Conservation (phyloP, 2,113 vertebrate species). For the Rhinogobius similis region DNA sequence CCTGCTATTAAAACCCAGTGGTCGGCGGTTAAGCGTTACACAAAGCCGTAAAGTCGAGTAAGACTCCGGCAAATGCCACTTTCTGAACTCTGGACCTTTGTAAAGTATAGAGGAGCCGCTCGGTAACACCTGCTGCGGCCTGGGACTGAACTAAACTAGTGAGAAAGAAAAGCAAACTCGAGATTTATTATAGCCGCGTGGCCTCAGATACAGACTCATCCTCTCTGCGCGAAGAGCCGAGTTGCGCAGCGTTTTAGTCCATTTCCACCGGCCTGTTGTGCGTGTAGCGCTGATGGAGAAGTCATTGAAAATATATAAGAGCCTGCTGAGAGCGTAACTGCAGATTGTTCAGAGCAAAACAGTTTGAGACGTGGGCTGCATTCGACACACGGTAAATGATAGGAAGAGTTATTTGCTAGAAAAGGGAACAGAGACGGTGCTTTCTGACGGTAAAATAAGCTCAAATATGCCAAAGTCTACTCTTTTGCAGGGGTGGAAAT, state of each 20-base stretch:
- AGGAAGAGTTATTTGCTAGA: not conserved
- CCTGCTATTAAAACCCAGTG: conserved; percentile 14
- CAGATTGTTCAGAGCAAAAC: conserved; percentile 2
- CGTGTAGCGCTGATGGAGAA: not conserved
- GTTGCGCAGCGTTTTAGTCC: not conserved
- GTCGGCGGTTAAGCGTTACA: conserved; percentile 8
- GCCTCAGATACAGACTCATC: conserved; percentile 1
- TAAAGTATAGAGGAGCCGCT: not conserved
- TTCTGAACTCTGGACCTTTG: not conserved
- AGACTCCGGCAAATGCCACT: not conserved
- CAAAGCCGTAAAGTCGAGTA: conserved; percentile 1
- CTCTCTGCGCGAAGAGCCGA: not conserved
- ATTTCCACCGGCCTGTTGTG: not conserved
- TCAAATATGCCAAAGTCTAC: not conserved
- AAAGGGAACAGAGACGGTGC: not conserved
- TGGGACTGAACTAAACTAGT: conserved; percentile 1
- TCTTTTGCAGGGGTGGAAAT: not conserved
- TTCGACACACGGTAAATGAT: not conserved
- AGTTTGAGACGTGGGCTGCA: conserved; percentile 5
- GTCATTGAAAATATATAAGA: conserved; percentile 10
- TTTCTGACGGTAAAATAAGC: not conserved
- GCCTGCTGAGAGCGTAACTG: conserved; percentile 2
- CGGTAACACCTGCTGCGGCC: conserved; percentile 9
- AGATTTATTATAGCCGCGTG: conserved; percentile 4
- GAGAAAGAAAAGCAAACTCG: conserved; percentile 5